These are phyloP conservation scores for Parthenolecanium corni DNA, from an alignment of 2,888 invertebrate species.

Conservation along the genomic window DNA sequence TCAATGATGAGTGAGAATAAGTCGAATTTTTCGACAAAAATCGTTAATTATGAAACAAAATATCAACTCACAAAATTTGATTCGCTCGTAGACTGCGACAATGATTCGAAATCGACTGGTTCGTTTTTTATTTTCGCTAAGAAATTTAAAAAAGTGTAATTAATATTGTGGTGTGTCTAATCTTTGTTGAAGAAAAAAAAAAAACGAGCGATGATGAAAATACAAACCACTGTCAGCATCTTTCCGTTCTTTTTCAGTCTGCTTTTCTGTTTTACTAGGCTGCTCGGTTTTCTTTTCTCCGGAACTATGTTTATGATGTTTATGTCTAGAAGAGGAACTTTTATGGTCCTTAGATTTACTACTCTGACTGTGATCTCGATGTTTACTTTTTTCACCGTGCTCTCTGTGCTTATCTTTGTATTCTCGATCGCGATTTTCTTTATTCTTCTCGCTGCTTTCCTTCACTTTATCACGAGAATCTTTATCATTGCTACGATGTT, in stretches of 20 bases:
- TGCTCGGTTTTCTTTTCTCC: slow-evolving; percentile 39
- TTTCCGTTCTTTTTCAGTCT: slow-evolving; percentile 35
- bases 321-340: slow-evolving; percentile 30
- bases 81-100: neutral
- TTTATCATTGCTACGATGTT: slow-evolving; percentile 36
- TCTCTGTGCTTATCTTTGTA: slow-evolving; percentile 17
- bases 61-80: neutral
- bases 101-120: neutral
- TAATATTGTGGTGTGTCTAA: neutral
- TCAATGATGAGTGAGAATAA: no score
- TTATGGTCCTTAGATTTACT: slow-evolving; percentile 34
- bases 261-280: slow-evolving; percentile 38
- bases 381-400: slow-evolving; percentile 33
- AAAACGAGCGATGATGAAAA: slow-evolving; percentile 35
- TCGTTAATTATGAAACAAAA: neutral
- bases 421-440: slow-evolving; percentile 31
- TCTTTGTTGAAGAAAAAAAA: neutral
- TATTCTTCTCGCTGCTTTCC: slow-evolving; percentile 29
- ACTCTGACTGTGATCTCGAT: slow-evolving; percentile 31
- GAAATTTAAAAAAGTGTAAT: neutral
- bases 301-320: slow-evolving; percentile 33
- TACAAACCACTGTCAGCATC: slow-evolving; percentile 34
- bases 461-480: slow-evolving; percentile 16
- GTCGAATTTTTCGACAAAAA: no score
- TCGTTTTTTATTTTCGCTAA: slow-evolving; percentile 15